Evolutionary conservation across 64 coral and sea anemone genomes (phyloP).

Genomic region (Orbicella faveolata): DNA sequence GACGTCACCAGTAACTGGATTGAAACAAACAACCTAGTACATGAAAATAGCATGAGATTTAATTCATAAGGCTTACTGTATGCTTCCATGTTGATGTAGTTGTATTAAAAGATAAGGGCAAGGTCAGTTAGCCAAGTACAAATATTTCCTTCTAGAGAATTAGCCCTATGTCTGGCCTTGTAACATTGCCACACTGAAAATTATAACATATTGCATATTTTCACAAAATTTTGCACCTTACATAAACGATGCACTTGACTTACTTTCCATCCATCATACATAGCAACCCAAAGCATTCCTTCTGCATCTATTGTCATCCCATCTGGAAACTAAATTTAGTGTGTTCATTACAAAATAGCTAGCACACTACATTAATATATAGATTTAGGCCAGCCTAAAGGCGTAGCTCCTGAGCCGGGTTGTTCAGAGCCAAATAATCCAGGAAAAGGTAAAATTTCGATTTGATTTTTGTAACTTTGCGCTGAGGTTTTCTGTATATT

Average conservation of each 20-base stretch:
- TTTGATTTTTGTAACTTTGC: too few relatives aligned
- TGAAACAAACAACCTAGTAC: background rate
- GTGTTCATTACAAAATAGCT: background rate
- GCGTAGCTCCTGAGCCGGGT: too few relatives aligned
- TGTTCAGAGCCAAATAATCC: too few relatives aligned
- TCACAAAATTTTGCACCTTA: background rate
- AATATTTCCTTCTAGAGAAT: too few relatives aligned
- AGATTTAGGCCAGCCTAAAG: too few relatives aligned
- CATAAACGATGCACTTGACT: background rate
- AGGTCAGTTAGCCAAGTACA: background rate
- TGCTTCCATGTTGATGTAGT: too few relatives aligned
- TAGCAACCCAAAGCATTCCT: conserved; percentile 84
- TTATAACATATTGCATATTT: background rate
- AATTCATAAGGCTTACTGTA: too few relatives aligned
- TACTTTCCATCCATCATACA: conserved; percentile 82
- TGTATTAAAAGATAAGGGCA: too few relatives aligned
- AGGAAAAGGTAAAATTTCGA: too few relatives aligned
- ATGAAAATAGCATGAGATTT: background rate
- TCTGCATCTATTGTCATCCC: conserved; percentile 77
- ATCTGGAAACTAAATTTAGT: conserved; percentile 45
- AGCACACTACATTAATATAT: too few relatives aligned
- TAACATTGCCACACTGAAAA: background rate
- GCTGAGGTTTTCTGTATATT: too few relatives aligned
- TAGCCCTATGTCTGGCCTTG: too few relatives aligned
- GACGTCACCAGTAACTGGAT: background rate